Evolutionary conservation across 2,888 invertebrate species (phyloP).

Genomic region (Platypus cylindrus): DNA sequence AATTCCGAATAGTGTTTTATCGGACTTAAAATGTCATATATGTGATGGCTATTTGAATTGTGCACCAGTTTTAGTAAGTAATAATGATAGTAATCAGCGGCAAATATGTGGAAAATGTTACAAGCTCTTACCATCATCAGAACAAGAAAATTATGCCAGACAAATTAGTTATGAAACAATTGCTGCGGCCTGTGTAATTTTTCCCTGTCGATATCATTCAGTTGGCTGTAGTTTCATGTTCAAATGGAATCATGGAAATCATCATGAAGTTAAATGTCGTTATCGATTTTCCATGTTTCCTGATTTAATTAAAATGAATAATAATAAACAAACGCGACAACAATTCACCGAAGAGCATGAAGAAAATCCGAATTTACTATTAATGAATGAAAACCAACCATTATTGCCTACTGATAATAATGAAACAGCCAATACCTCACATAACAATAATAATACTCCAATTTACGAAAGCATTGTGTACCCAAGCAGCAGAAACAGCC

Average conservation of each 20-base stretch:
- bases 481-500: not conserved
- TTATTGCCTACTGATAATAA: no score
- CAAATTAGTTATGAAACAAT: constrained; percentile 24
- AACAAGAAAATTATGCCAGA: constrained; percentile 20
- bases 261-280: constrained; percentile 23
- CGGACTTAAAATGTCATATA: constrained; percentile 21
- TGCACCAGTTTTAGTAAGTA: constrained; percentile 20
- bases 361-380: no score
- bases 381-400: no score
- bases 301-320: constrained; percentile 6
- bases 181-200: constrained; percentile 20
- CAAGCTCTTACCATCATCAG: constrained; percentile 22
- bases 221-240: constrained; percentile 22
- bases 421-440: not conserved
- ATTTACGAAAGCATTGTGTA: not conserved
- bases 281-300: constrained; percentile 18
- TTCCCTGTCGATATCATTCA: constrained; percentile 24
- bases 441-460: not conserved
- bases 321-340: constrained; percentile 1
- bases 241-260: constrained; percentile 19
- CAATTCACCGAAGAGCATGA: no score
- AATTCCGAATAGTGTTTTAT: constrained; percentile 19
- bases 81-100: constrained; percentile 16
- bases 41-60: constrained; percentile 24
- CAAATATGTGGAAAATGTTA: constrained; percentile 28